Percentiles rank a stretch among this genome's conserved stretches.
Evolutionary conservation across 2,888 invertebrate genomes (phyloP).

Genomic region (Germaria angustata): DNA sequence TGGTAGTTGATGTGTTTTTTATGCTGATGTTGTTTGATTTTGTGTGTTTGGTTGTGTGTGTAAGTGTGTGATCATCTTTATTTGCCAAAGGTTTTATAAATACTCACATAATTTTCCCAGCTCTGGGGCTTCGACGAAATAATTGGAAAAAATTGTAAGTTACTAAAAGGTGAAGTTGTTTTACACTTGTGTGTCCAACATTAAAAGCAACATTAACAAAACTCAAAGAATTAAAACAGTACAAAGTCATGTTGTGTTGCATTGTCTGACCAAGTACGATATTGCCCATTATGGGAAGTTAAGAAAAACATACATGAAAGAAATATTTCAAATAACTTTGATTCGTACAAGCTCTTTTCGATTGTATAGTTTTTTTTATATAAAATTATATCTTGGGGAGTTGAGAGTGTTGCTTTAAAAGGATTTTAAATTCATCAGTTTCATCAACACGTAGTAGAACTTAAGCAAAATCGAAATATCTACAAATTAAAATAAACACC

Average conservation of each 20-base stretch:
- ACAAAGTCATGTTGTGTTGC: constrained; percentile 1
- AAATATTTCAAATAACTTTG: constrained; percentile 28
- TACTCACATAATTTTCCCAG: constrained; percentile 7
- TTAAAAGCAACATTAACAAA: background rate
- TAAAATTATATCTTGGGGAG: too few species aligned
- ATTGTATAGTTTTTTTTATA: background rate
- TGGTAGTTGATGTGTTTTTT: too few species aligned
- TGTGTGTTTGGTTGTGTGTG: background rate
- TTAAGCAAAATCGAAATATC: too few species aligned
- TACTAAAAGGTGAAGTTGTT: constrained; percentile 14
- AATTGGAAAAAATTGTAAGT: constrained; percentile 20
- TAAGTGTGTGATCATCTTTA: constrained; percentile 6
- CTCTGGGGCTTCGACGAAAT: background rate
- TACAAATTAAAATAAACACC: too few species aligned
- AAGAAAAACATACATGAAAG: constrained; percentile 17
- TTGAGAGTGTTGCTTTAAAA: too few species aligned
- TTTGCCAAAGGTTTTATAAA: background rate
- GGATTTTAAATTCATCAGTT: too few species aligned
- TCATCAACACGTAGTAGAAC: too few species aligned
- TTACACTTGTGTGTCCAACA: constrained; percentile 46
- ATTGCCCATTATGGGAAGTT: constrained; percentile 1
- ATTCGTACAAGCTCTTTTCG: background rate
- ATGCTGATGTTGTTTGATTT: background rate
- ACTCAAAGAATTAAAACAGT: constrained; percentile 11
- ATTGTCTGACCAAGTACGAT: background rate